Conservation (phyloP, 2,113 vertebrate species). For the Carlito syrichta region DNA sequence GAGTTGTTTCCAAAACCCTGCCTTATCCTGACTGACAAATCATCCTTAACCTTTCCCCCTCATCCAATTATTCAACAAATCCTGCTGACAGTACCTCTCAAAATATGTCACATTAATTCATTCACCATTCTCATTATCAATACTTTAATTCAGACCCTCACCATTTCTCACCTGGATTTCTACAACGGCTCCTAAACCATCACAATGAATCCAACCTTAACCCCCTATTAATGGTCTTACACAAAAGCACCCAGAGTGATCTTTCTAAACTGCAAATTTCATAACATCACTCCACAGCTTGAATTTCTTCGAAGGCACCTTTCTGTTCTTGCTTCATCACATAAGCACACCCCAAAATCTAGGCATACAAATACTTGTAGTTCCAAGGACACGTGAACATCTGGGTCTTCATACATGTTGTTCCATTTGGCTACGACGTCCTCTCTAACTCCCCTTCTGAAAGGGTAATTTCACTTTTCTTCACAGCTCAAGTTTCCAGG, state of each 20-base stretch:
- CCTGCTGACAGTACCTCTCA: not conserved
- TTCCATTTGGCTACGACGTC: not conserved
- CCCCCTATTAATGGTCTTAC: not conserved
- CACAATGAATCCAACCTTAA: not conserved
- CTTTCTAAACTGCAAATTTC: constrained; percentile 1
- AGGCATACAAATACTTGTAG: not conserved
- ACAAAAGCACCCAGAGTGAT: not conserved
- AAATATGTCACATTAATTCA: not conserved
- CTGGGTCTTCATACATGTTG: not conserved
- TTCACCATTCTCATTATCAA: not conserved
- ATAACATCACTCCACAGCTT: not conserved
- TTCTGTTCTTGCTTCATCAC: not conserved
- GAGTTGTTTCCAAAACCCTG: not conserved
- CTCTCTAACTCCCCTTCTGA: not conserved
- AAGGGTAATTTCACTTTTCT: not conserved
- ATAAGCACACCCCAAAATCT: not conserved
- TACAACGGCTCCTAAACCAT: not conserved
- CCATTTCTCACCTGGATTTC: not conserved
- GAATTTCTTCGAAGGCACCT: not conserved
- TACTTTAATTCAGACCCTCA: not conserved
- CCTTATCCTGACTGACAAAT: not conserved
- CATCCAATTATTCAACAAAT: not conserved
- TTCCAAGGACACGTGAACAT: not conserved
- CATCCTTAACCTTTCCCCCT: not conserved
- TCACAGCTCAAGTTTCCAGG: constrained; percentile 28